These are phyloP conservation scores for Glareola pratincola DNA, from an alignment of 2,113 vertebrate genomes.

Conservation along the genomic window DNA sequence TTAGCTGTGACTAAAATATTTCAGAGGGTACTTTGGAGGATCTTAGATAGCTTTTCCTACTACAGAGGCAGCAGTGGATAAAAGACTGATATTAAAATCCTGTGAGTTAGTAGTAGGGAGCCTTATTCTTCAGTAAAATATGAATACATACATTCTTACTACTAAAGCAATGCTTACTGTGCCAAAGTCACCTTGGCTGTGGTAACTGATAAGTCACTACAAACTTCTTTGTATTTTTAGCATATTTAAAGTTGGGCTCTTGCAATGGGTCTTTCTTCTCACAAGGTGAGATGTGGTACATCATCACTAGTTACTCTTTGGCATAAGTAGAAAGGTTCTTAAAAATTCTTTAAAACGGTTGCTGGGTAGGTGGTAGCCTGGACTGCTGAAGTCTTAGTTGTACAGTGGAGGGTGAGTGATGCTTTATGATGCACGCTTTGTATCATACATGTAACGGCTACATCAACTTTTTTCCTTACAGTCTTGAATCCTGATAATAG, in stretches of 20 bases:
- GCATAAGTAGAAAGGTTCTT: background rate
- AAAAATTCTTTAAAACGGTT: background rate
- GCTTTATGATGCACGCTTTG: background rate
- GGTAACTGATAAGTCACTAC: background rate
- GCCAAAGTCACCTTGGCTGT: background rate
- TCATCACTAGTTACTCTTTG: background rate
- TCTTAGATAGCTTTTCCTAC: background rate
- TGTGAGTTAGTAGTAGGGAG: background rate
- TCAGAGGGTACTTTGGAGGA: background rate
- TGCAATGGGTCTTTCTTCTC: background rate
- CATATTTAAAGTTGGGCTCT: background rate
- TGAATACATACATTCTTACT: background rate
- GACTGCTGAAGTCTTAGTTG: background rate
- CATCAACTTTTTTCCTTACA: conserved; percentile 48
- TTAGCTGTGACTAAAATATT: background rate
- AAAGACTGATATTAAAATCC: background rate
- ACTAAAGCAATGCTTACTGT: background rate
- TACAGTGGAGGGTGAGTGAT: background rate
- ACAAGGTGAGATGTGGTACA: background rate
- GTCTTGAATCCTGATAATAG: conserved; percentile 96
- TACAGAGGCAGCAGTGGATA: background rate
- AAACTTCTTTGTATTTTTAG: background rate
- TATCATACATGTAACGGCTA: background rate
- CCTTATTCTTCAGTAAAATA: background rate
- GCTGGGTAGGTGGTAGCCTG: background rate